Evolutionary conservation across 2,113 vertebrate genomes (phyloP), one percentile per base, ranked within the genome.

Genomic region (Phoxinus phoxinus): DNA sequence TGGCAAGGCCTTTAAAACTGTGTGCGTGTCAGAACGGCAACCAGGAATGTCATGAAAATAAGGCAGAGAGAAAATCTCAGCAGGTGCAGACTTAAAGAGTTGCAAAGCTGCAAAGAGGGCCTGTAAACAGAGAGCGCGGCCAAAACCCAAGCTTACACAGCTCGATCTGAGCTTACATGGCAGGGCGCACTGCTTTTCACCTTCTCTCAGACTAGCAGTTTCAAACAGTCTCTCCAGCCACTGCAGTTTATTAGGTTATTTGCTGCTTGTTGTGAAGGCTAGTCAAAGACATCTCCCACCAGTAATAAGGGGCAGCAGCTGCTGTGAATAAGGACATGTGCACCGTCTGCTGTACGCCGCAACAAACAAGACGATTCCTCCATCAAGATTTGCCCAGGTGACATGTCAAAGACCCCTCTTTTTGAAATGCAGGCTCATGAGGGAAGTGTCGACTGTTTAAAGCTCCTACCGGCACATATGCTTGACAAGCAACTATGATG

Each of bases 71-170:
- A 85, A 77, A 77, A 85, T 51, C 78, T 58, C 81, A 83, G 81
- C 81, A 83, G 81, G 81, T 83, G 81, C 81, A 71, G 67, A 71
- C 81, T 83, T 72, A 72, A 83, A 82, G 61, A 8, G 61, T 81
- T 81, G 79, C 59, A 67, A 67, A 56, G 46, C 59, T 30, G 77
- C 75, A 58, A 37, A 59, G 53, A 65, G 59, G 2, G n/a, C 65
- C 25, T 72, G 12, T 72, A 72, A 72, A 72, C 48, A 83, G 44
- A 81, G 27, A 10, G 48, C 32, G 58, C 4, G 12, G 81, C 65
- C 81, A 71, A 72, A 71, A 83, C 17, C 48, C 15, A 23, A 67
- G 79, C 61, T 69, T 81, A 65, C 56, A 30, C n/a, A 4, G 17
- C 58, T 63, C 59, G 41, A 81, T 12, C 37, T 9, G 25, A 65